These are phyloP conservation scores for Ptychoptera contaminata DNA, from an alignment of 2,888 invertebrate species.

Conservation along the genomic window DNA sequence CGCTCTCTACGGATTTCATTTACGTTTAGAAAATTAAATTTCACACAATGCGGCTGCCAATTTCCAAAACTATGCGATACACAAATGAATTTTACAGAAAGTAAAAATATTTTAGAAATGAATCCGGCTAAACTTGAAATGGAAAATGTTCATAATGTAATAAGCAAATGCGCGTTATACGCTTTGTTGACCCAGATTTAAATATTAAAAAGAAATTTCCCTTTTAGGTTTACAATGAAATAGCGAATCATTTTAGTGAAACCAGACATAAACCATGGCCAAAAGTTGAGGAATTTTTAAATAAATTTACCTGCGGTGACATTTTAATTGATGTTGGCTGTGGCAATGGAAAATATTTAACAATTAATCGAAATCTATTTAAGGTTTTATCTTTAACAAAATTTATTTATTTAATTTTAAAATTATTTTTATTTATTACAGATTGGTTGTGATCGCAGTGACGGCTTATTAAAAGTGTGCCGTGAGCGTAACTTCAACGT, in stretches of 20 bases:
- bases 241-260: conserved; percentile 86
- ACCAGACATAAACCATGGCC: conserved; percentile 95
- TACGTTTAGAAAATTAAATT: conserved; percentile 53
- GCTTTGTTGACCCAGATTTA: too few relatives aligned
- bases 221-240: conserved; percentile 67
- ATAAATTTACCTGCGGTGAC: conserved; percentile 45
- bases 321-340: conserved; percentile 86
- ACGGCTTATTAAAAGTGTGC: conserved; percentile 50
- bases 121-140: conserved; percentile 51
- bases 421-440: conserved; percentile 24
- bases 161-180: too few relatives aligned
- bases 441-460: conserved; percentile 71
- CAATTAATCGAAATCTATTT: conserved; percentile 37
- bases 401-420: conserved; percentile 7
- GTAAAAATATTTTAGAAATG: background rate
- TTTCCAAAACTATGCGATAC: conserved; percentile 56
- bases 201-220: too few relatives aligned
- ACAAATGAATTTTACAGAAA: conserved; percentile 9
- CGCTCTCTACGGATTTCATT: conserved; percentile 58
- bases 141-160: conserved; percentile 53
- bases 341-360: conserved; percentile 96
- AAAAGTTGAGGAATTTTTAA: conserved; percentile 64
- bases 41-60: conserved; percentile 41
- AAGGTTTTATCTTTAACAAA: conserved; percentile 34
- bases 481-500: conserved; percentile 43